Conservation (phyloP, 64 coral and sea anemone species). For the Stylophora pistillata region DNA sequence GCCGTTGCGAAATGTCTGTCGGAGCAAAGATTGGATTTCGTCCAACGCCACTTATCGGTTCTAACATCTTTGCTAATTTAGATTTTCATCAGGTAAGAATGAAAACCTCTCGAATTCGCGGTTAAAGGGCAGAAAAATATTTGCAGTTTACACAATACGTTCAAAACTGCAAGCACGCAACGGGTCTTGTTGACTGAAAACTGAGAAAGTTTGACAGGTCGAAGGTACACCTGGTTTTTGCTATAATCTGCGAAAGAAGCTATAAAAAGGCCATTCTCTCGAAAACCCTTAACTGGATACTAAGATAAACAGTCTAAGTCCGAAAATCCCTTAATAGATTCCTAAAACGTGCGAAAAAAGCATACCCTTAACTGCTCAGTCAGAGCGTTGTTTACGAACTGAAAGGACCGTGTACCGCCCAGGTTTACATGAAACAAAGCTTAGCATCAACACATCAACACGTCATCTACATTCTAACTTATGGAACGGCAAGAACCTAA, state of each 20-base stretch:
- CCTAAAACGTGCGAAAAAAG: not conserved
- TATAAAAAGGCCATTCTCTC: not conserved
- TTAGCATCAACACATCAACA: too few species aligned
- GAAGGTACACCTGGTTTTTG: not conserved
- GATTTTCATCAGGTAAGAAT: constrained; percentile 17
- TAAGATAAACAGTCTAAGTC: not conserved
- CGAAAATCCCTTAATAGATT: not conserved
- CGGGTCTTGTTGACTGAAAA: not conserved
- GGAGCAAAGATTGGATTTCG: constrained; percentile 32
- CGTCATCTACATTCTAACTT: too few species aligned
- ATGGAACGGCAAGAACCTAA: too few species aligned
- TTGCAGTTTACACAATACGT: not conserved
- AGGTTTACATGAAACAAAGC: too few species aligned
- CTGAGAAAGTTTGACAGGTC: not conserved
- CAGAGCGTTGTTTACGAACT: too few species aligned
- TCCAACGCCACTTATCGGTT: not conserved
- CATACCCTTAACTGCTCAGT: not conserved
- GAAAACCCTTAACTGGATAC: not conserved
- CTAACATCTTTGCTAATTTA: constrained; percentile 43
- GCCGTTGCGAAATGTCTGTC: constrained; percentile 24
- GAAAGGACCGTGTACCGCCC: too few species aligned
- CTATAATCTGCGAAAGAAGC: not conserved
- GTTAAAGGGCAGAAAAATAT: not conserved
- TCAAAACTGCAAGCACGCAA: not conserved
- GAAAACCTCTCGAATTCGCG: not conserved